Evolutionary conservation across 2,797 vertebrate species (phyloP).

Genomic region (Diplodus sargus): DNA sequence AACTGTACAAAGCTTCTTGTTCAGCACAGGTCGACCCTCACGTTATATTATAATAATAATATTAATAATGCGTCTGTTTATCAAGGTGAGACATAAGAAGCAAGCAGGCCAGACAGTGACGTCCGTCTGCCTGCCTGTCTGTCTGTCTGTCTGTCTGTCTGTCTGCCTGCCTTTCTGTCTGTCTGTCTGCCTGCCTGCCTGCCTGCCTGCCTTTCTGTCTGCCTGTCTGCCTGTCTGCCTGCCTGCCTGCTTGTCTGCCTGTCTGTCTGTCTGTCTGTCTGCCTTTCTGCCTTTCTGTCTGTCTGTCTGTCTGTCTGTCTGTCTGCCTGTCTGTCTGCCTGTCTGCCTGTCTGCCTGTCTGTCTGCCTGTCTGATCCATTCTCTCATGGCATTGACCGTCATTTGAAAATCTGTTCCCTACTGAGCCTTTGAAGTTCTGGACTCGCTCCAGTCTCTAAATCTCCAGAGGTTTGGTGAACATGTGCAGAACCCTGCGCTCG

Average conservation of each 20-base stretch:
- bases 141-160: too few relatives aligned
- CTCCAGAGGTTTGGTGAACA: constrained; percentile 61
- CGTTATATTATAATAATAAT: too few relatives aligned
- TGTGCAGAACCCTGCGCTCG: constrained; percentile 37
- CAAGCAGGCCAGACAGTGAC: background rate
- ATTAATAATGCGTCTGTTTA: background rate
- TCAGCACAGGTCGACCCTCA: too few relatives aligned
- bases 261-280: too few relatives aligned
- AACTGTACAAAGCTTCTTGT: background rate
- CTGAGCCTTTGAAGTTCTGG: constrained; percentile 70
- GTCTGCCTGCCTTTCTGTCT: too few relatives aligned
- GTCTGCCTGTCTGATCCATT: constrained; percentile 8
- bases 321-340: too few relatives aligned
- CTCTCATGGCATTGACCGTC: constrained; percentile 41
- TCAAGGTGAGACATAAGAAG: background rate
- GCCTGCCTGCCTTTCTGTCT: too few relatives aligned
- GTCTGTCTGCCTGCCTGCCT: too few relatives aligned
- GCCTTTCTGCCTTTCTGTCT: too few relatives aligned
- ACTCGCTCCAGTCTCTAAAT: constrained; percentile 54
- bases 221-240: too few relatives aligned
- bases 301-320: too few relatives aligned
- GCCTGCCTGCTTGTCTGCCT: rapidly evolving
- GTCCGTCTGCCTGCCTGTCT: too few relatives aligned
- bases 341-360: rapidly evolving
- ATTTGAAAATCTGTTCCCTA: constrained; percentile 64